Evolutionary conservation across 2,797 vertebrate species (phyloP), one percentile per base, ranked within the genome.

Genomic region (Manis pentadactyla): DNA sequence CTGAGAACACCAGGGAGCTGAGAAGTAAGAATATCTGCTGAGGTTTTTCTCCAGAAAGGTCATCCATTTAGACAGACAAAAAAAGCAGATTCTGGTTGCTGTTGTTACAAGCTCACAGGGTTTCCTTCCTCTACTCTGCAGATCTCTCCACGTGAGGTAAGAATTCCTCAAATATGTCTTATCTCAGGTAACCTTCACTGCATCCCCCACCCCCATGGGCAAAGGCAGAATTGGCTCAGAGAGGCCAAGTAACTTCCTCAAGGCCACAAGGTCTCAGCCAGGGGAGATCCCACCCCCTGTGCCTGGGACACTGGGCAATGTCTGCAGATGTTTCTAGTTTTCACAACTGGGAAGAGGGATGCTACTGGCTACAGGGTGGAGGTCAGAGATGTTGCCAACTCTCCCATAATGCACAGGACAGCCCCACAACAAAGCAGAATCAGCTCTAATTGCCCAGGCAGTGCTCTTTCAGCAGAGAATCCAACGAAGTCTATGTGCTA

Each of bases 401-500:
- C 37, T n/a, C 49, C 63, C 27, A 10, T 17, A 34, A 17, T 3
- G 5, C 19, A 18, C 0, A 64, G 18, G 29, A n/a, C 6, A 37
- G 39, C 31, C 53, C 19, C 49, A 14, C 1, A 4, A 51, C 19
- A 69, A 15, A 18, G 49, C 55, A 51, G 13, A 18, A 42, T 11
- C 34, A 78, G 51, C 29, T n/a, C 13, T 11, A 31, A 66, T 10
- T 3, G 10, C 2, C 18, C 46, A 46, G 23, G 2, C 0, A 7
- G 55, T 1, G 13, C 23, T 39, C 42, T 46, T 12, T 42, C 15
- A 2, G 46, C 0, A 7, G 34, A 29, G 29, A 66, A 34, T 7
- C 11, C 31, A 42, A 14, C 0, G 0, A 53, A 23, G 19, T 12
- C 42, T 18, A 7, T 0, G 10, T 4, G 4, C 23, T 15, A n/a